These are phyloP conservation scores for Lepilemur ruficaudatus DNA, from an alignment of 2,797 vertebrate species.

Conservation along the genomic window DNA sequence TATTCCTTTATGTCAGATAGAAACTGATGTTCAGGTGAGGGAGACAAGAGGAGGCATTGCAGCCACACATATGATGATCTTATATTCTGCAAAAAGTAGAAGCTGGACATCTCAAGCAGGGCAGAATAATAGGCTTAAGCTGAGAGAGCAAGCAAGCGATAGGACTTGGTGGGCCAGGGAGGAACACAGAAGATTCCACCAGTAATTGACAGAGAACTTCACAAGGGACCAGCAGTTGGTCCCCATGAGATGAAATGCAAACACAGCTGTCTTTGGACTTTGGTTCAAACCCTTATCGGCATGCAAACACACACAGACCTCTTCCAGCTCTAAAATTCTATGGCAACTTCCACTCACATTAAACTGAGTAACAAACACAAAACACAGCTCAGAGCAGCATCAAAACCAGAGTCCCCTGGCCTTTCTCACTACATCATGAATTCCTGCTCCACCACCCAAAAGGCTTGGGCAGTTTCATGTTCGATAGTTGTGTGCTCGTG, in stretches of 20 bases:
- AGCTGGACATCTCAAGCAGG: background rate
- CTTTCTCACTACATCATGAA: background rate
- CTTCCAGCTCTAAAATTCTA: background rate
- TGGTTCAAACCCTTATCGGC: background rate
- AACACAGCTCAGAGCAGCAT: background rate
- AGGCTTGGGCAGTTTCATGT: background rate
- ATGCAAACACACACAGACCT: background rate
- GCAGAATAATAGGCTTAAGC: background rate
- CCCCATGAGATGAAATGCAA: background rate
- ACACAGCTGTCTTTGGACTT: background rate
- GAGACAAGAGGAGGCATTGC: background rate
- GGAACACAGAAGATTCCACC: background rate
- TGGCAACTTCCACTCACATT: background rate
- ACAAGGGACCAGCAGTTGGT: background rate
- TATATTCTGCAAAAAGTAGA: background rate
- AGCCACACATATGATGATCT: background rate
- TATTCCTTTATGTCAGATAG: background rate
- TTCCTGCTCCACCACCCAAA: background rate
- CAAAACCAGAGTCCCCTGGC: background rate
- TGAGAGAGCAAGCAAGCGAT: background rate
- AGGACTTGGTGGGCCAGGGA: background rate
- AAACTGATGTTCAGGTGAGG: background rate
- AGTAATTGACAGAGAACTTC: background rate
- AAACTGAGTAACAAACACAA: background rate
- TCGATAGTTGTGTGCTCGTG: background rate